Percentiles rank a stretch among this genome's conserved stretches.
Conservation (phyloP, 1,140 invertebrate genomes). For the Contarinia nasturtii region DNA sequence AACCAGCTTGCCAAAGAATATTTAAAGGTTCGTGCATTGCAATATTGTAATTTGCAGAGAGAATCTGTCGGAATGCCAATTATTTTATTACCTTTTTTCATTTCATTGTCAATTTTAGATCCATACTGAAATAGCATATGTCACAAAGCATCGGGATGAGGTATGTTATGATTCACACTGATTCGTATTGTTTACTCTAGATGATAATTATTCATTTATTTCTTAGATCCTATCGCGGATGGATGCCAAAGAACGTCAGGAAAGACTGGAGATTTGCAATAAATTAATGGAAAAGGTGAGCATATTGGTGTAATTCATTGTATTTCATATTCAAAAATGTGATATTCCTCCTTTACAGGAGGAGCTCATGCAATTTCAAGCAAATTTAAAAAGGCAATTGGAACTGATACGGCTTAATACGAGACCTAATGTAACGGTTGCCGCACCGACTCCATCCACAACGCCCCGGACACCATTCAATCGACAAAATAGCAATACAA, state of each 20-base stretch:
- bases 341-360: slow-evolving; percentile 25
- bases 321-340: slow-evolving; percentile 1
- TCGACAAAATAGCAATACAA: not conserved
- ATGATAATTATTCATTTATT: too few relatives aligned
- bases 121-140: slow-evolving; percentile 52
- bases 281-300: slow-evolving; percentile 47
- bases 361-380: slow-evolving; percentile 38
- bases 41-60: too few relatives aligned
- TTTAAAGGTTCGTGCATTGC: slow-evolving; percentile 35
- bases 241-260: slow-evolving; percentile 37
- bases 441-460: too few relatives aligned
- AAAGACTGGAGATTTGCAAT: slow-evolving; percentile 33
- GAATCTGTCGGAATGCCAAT: too few relatives aligned
- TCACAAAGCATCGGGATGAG: slow-evolving; percentile 45
- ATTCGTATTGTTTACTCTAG: too few relatives aligned
- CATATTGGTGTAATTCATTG: not conserved
- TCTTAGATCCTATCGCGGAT: slow-evolving; percentile 45
- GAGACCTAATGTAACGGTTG: not conserved
- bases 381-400: slow-evolving; percentile 39
- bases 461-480: too few relatives aligned
- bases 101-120: slow-evolving; percentile 30
- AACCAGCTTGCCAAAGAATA: slow-evolving; percentile 58
- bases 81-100: slow-evolving; percentile 3
- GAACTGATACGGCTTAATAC: slow-evolving; percentile 25
- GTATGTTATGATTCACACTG: too few relatives aligned